Evolutionary conservation across 1,140 invertebrate species (phyloP).

Genomic region (Ostrea edulis): DNA sequence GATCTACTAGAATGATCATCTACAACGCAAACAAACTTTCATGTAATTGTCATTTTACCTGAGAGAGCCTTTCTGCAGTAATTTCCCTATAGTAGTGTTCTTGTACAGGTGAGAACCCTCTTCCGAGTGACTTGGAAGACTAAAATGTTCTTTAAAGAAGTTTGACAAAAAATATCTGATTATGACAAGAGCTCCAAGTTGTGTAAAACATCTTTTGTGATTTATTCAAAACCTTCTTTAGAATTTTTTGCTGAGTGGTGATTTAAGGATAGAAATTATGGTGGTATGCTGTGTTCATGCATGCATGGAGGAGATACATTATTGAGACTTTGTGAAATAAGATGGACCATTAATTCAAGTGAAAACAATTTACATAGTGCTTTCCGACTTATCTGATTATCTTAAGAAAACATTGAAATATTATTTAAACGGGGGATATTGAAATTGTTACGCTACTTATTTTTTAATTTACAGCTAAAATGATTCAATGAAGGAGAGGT

Average conservation of each 20-base stretch:
- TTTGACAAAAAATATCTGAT: neutral
- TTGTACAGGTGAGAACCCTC: neutral
- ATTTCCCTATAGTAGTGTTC: neutral
- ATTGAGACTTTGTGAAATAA: neutral
- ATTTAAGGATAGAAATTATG: neutral
- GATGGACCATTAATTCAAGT: neutral
- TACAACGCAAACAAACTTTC: neutral
- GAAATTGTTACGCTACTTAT: neutral
- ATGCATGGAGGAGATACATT: neutral
- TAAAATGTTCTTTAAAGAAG: neutral
- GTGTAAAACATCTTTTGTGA: constrained; percentile 11
- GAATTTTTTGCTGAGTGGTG: constrained; percentile 23
- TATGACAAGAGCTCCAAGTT: neutral
- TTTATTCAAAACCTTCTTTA: constrained; percentile 20
- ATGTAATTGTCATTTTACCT: constrained; percentile 31
- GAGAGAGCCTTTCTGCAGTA: neutral
- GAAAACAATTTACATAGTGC: neutral
- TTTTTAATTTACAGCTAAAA: neutral
- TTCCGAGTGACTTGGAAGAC: neutral
- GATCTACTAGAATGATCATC: constrained; percentile 5
- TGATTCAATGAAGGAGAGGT: neutral
- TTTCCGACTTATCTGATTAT: neutral
- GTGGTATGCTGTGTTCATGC: neutral
- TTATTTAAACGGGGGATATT: neutral
- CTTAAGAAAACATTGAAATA: neutral